Base-by-base conservation (phyloP, 2,888 invertebrate genomes). In the Drosophila planitibia region DNA sequence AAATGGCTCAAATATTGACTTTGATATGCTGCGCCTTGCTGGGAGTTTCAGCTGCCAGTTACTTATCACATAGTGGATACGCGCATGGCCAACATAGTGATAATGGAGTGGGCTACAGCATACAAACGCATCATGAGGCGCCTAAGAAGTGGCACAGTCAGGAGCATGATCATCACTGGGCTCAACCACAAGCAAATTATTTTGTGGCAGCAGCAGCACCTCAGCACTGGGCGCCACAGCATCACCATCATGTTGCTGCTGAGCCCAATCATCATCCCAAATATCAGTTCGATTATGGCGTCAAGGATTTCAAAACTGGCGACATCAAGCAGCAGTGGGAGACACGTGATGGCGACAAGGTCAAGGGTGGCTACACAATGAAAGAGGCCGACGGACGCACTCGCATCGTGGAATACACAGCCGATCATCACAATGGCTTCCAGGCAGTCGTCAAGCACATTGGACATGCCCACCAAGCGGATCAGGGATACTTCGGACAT, bases 311-410 rank as follows among this genome's bases (percentile, higher is more conserved):
- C 4, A 94, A 94, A 41, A 94, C 94, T 6, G 94, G 94, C 12
- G 94, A 94, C 79, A 92, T 94, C 57, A 94, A 94, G 80, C 93
- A 93, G 67, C 94, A 94, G 79, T 93, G 94, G 91, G 95, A 95
- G 89, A 93, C 94, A 63, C 93, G 94, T 47, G 94, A 94, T 83
- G 95, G 95, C 19, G 94, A 94, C 80, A 89, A 91, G 71, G 95
- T 95, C 25, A 94, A 94, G 82, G 93, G 93, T 79, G 82, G 91
- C 41, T 95, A 95, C 82, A 93, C 93, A 25, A 87, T 95, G 35
- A 93, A 94, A 74, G 94, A 94, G 91, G 92, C 94, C 25, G 94
- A 94, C 80, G 94, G 94, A 49, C 94, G 94, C 25, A 94, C 94
- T 65, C 91, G 94, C 79, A 87, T 94, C 74, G 94, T 94, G n/a